Evolutionary conservation across 2,888 invertebrate genomes (phyloP), one percentile per base, ranked within the genome.

Genomic region (Biston betularia): DNA sequence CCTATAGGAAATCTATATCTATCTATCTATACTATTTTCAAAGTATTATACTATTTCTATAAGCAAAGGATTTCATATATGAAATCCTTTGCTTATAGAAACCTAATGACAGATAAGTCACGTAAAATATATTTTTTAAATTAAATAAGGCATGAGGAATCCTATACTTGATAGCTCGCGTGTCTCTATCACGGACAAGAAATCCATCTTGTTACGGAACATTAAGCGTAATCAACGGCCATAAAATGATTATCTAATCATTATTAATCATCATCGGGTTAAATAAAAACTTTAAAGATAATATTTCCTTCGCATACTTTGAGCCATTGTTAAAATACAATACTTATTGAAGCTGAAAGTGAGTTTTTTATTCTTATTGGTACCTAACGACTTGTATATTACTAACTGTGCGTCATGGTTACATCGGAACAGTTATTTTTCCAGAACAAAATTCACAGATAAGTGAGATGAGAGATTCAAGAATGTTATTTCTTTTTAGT

Each of bases 231-330:
- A 59, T 67, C 52, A 67, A 46, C 50, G 50, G 45, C 46, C 63
- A 59, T 67, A 63, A 63, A 67, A 63, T 54, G 44, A 67, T 67
- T 67, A 63, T 54, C 45, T 53, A 58, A 67, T 63, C 63, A 67
- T 55, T 55, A 60, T 66, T 62, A 57, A 66, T 66, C 65, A 59
- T 52, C 65, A 44, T 49, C 53, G 53, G 53, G 7, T 33, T 55
- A n/a, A 49, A 55, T 56, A 63, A 59, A 61, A 63, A 67, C 44
- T 38, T 52, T 52, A 46, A 60, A 34, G 15, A 14, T 14, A 11
- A n/a, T 34, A 48, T 34, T 49, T 59, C 38, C 50, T 59, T 15
- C 34, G 34, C 40, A 57, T 40, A 15, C 49, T 12, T 40, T 45
- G 52, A 58, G 53, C 45, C 38, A 40, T 57, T 57, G 57, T 63